Conservation (phyloP, 2,888 invertebrate genomes). For the Agriopis marginaria region DNA sequence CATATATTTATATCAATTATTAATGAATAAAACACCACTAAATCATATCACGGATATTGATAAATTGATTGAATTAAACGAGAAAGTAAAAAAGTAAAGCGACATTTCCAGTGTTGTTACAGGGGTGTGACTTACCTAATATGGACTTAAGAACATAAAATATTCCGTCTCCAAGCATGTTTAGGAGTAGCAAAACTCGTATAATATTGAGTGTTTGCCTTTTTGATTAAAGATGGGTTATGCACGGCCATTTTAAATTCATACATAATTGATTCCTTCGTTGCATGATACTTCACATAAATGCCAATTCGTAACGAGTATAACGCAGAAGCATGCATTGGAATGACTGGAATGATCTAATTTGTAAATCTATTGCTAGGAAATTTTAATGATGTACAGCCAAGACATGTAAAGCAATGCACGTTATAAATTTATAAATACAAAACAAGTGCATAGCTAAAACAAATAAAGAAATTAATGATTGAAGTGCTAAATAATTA, state of each 20-base stretch:
- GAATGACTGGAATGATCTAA: not conserved
- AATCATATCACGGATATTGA: not conserved
- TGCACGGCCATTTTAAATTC: constrained; percentile 24
- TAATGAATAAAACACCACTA: too few species aligned
- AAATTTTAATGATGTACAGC: not conserved
- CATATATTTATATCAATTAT: too few species aligned
- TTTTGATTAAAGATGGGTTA: constrained; percentile 16
- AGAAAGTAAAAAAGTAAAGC: not conserved
- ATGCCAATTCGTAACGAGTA: constrained; percentile 12
- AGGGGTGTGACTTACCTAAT: not conserved
- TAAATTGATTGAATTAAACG: not conserved
- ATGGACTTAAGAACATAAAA: not conserved
- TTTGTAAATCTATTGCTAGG: not conserved
- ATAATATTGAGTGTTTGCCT: constrained; percentile 19
- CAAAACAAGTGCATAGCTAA: too few species aligned
- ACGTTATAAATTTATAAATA: too few species aligned
- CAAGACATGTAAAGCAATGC: too few species aligned
- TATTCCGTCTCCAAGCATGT: not conserved
- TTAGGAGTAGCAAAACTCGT: constrained; percentile 10
- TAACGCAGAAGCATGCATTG: constrained; percentile 6
- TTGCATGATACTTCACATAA: constrained; percentile 28
- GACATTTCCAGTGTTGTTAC: not conserved
- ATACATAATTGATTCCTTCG: constrained; percentile 23
- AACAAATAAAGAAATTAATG: too few species aligned
- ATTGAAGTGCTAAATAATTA: too few species aligned